Percentiles rank a stretch among this genome's conserved stretches.
Evolutionary conservation across 2,797 vertebrate species (phyloP).

Genomic region (Chelon auratus): DNA sequence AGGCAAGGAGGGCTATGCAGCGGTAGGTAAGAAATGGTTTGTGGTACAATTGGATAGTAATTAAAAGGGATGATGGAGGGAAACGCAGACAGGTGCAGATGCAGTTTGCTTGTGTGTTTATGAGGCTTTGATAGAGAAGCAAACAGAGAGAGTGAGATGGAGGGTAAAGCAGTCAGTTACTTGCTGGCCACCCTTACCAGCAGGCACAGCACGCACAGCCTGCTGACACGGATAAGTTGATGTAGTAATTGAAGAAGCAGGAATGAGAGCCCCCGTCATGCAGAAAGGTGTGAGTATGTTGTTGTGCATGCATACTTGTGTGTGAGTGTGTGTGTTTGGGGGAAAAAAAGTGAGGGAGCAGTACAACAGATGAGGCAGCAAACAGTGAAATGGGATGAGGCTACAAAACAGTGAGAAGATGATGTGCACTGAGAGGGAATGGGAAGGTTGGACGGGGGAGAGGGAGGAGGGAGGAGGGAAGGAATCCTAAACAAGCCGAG

Average conservation of each 20-base stretch:
- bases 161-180: slow-evolving; percentile 56
- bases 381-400: slow-evolving; percentile 60
- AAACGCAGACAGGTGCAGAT: not conserved
- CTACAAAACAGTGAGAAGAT: slow-evolving; percentile 55
- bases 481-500: slow-evolving; percentile 37
- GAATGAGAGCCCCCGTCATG: slow-evolving; percentile 48
- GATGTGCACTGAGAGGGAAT: slow-evolving; percentile 33
- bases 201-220: slow-evolving; percentile 56
- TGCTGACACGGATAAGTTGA: slow-evolving; percentile 70
- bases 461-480: slow-evolving; percentile 1
- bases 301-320: slow-evolving; percentile 28
- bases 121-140: slow-evolving; percentile 18
- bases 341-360: not conserved
- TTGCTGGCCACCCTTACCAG: slow-evolving; percentile 38
- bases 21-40: not conserved
- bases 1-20: not conserved
- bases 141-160: slow-evolving; percentile 31
- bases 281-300: slow-evolving; percentile 40
- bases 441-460: slow-evolving; percentile 9
- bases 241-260: slow-evolving; percentile 66
- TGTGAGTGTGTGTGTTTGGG: not conserved
- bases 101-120: slow-evolving; percentile 9
- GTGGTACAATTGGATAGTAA: slow-evolving; percentile 13
- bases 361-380: slow-evolving; percentile 57
- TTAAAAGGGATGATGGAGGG: slow-evolving; percentile 13